phyloP scores from a whole-genome alignment of 2,888 invertebrate species.

The Sarcophaga carnaria region DNA sequence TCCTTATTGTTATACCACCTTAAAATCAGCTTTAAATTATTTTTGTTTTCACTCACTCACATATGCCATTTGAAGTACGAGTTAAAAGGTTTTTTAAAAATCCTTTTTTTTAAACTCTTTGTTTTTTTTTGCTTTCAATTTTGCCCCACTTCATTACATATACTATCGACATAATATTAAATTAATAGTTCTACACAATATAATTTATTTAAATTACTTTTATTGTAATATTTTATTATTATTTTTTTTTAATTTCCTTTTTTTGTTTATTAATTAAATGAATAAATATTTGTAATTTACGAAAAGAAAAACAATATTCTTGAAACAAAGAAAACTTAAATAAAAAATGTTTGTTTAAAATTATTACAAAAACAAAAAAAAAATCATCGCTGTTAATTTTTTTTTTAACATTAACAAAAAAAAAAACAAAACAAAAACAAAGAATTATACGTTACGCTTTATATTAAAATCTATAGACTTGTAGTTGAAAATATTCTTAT shows the following conservation, averaged over 20 bases:
- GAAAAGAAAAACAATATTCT: slow-evolving; percentile 46
- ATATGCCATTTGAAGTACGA: too few species aligned
- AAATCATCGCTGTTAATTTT: too few species aligned
- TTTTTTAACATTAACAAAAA: too few species aligned
- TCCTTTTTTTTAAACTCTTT: slow-evolving; percentile 4
- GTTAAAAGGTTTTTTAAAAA: too few species aligned
- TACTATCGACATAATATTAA: slow-evolving; percentile 8
- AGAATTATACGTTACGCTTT: too few species aligned
- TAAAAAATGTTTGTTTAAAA: slow-evolving; percentile 66
- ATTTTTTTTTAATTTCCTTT: slow-evolving; percentile 8
- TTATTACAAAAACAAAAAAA: slow-evolving; percentile 3
- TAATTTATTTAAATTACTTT: slow-evolving; percentile 60
- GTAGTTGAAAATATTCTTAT: too few species aligned
- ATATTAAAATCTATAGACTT: too few species aligned
- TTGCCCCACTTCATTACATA: neutral
- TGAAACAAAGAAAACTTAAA: slow-evolving; percentile 53
- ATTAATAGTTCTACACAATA: slow-evolving; percentile 34
- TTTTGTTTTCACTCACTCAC: too few species aligned
- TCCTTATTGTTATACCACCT: too few species aligned
- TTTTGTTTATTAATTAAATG: slow-evolving; percentile 62
- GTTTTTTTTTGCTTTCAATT: neutral
- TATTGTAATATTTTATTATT: slow-evolving; percentile 44
- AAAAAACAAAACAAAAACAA: too few species aligned
- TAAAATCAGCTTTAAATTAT: too few species aligned
- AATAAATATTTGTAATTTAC: slow-evolving; percentile 60